phyloP scores from a whole-genome alignment of 2,888 invertebrate species.

The Mechanitis mazaeus region DNA sequence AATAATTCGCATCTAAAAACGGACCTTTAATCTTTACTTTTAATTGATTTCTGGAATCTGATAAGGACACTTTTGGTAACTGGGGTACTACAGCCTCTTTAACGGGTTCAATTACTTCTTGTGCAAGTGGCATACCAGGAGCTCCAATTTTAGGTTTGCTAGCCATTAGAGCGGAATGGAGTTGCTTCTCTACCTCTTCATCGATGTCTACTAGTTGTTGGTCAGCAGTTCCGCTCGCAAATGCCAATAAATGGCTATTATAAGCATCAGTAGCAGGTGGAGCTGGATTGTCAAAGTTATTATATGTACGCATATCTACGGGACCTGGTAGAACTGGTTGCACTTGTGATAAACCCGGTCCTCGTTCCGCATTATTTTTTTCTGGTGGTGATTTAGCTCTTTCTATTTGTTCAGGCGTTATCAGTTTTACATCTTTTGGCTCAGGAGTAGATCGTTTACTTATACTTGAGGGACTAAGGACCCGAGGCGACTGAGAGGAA shows the following conservation, averaged over 20 bases:
- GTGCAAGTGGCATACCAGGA: constrained; percentile 36
- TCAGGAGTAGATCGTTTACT: constrained; percentile 49
- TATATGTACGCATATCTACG: constrained; percentile 93
- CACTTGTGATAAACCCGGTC: constrained; percentile 72
- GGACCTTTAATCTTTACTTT: constrained; percentile 95
- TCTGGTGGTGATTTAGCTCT: constrained; percentile 41
- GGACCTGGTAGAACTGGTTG: constrained; percentile 88
- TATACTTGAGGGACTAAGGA: constrained; percentile 67
- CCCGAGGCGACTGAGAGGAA: constrained; percentile 76
- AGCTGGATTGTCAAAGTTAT: constrained; percentile 76
- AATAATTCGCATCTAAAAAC: constrained; percentile 85
- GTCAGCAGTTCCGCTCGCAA: constrained; percentile 82
- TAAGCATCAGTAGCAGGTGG: constrained; percentile 78
- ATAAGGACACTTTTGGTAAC: constrained; percentile 82
- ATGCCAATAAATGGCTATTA: constrained; percentile 79
- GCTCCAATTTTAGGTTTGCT: constrained; percentile 64
- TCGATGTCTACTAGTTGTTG: constrained; percentile 84
- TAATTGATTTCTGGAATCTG: constrained; percentile 89
- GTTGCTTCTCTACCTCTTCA: constrained; percentile 86
- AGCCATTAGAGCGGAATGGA: constrained; percentile 81
- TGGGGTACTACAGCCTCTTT: constrained; percentile 48
- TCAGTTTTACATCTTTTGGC: constrained; percentile 25
- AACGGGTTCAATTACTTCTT: constrained; percentile 40
- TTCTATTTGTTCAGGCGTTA: constrained; percentile 54
- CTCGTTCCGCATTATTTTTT: constrained; percentile 38